These are phyloP conservation scores for Zoanthus sansibaricus DNA, from an alignment of 92 coral and sea anemone species.

Conservation along the genomic window DNA sequence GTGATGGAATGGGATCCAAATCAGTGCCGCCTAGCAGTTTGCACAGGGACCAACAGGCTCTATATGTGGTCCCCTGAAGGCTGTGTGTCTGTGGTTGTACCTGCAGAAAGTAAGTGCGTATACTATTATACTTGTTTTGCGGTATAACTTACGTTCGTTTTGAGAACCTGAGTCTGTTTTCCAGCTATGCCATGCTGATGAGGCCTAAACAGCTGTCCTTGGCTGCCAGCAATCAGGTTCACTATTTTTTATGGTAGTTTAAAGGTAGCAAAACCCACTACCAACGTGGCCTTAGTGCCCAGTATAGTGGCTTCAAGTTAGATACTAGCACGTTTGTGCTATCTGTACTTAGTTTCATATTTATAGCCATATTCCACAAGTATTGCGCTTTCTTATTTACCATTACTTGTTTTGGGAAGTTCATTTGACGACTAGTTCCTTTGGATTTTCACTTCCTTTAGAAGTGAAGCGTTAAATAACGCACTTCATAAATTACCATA, in stretches of 20 bases:
- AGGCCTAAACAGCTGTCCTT: too few relatives aligned
- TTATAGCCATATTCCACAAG: too few relatives aligned
- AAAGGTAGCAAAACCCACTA: too few relatives aligned
- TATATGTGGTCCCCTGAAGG: slow-evolving; percentile 99
- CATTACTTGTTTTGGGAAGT: too few relatives aligned
- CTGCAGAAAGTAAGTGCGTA: slow-evolving; percentile 84
- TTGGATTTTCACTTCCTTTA: not conserved
- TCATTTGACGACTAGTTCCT: not conserved
- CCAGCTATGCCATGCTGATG: too few relatives aligned
- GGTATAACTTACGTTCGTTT: not conserved
- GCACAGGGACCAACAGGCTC: slow-evolving; percentile 87
- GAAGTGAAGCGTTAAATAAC: not conserved
- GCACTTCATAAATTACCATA: not conserved
- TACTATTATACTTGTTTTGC: not conserved
- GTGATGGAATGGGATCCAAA: slow-evolving; percentile 96
- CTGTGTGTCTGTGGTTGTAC: slow-evolving; percentile 97
- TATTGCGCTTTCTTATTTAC: too few relatives aligned
- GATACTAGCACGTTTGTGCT: too few relatives aligned
- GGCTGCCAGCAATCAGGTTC: too few relatives aligned
- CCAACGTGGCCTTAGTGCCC: too few relatives aligned
- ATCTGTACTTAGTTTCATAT: too few relatives aligned
- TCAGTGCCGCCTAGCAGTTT: slow-evolving; percentile 86
- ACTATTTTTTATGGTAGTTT: too few relatives aligned
- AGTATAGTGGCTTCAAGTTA: too few relatives aligned
- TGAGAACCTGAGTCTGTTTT: not conserved